These are phyloP conservation scores for Arizona elegans DNA, from an alignment of 2,113 vertebrate genomes.

Conservation along the genomic window DNA sequence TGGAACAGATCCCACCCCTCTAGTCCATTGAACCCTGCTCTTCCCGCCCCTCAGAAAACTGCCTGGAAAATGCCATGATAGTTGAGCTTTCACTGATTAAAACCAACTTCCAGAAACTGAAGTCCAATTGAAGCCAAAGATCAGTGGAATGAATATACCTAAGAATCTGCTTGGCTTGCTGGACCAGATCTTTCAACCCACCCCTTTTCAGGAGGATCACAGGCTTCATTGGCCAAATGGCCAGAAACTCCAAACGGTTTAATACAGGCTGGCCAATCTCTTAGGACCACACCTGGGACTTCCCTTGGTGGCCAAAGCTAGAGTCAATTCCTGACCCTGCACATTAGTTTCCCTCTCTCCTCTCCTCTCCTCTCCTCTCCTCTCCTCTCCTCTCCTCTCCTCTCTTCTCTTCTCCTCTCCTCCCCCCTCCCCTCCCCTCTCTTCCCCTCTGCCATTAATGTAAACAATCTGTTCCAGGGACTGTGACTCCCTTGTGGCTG, in stretches of 20 bases:
- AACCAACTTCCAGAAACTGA: neutral
- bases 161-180: neutral
- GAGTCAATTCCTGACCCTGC: neutral
- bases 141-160: neutral
- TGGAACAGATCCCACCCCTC: no score
- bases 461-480: conserved; percentile 47
- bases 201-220: neutral
- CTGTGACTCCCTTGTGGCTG: conserved; percentile 26
- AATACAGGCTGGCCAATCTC: neutral
- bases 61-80: neutral
- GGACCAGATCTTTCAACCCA: neutral
- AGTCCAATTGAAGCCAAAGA: neutral
- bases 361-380: neutral
- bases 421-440: neutral
- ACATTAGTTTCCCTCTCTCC: neutral
- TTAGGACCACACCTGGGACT: neutral
- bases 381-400: no score
- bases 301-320: neutral
- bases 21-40: neutral
- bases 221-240: neutral
- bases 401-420: no score
- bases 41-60: neutral
- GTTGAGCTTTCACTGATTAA: conserved; percentile 11
- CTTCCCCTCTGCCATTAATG: conserved; percentile 49
- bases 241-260: neutral